Evolutionary conservation across 1,140 invertebrate genomes (phyloP), one percentile per base, ranked within the genome.

Genomic region (Pteromalus puparum): DNA sequence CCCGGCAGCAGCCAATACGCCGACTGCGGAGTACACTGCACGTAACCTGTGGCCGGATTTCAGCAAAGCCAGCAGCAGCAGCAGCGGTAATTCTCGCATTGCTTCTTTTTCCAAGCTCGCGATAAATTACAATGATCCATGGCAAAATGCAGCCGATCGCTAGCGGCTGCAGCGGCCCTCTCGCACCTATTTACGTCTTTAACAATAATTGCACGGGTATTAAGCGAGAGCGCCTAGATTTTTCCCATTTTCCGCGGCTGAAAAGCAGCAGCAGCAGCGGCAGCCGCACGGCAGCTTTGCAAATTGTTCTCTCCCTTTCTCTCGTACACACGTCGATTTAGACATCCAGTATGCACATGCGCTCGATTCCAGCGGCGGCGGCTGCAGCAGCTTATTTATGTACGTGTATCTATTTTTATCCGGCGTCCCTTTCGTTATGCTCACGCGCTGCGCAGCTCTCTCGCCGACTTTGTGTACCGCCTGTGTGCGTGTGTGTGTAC

Each of bases 251-350:
- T 76, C 42, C 53, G 3, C 30, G 18, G 7, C n/a, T 46, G 24
- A 48, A 46, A 48, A 46, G 74, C 74, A 26, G 68, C 28, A 12
- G 24, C 6, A 15, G 67, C 67, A 26, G 68, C 28, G 26, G 24
- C 6, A 15, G 67, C 67, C 30, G 30, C 28, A 53, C 48, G 48
- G 18, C 68, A 30, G 34, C 28, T 76, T 48, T 48, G 30, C 74
- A 65, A 77, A 77, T 77, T 61, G 48, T 77, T 77, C 48, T 77
- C 75, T 77, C 75, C 46, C 75, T 77, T 77, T 77, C 46, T 21
- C 15, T 42, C 28, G 18, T 18, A 4, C 34, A 70, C 12, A 70
- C 72, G 30, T 38, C 30, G 72, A 38, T 38, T 34, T 74, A 48
- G 46, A 46, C 74, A 48, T 24, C 42, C 7, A 38, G 53, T 28